A percentile compares a stretch with the other conserved stretches of the same genome.
These are phyloP conservation scores for Laterallus jamaicensis DNA, from an alignment of 2,113 vertebrate species.

Conservation along the genomic window DNA sequence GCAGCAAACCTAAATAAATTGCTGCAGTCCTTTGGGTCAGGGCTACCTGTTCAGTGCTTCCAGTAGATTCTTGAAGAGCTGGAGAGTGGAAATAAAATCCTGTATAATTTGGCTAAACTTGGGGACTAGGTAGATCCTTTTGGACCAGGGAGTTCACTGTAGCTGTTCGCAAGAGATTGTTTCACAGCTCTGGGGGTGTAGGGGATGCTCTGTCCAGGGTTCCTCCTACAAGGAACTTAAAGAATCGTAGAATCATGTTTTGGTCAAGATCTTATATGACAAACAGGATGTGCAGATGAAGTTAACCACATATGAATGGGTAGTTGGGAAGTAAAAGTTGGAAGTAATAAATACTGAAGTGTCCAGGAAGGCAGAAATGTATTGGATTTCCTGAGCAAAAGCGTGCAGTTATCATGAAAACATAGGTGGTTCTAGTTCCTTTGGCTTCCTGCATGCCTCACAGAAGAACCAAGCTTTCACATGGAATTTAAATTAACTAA, in stretches of 20 bases:
- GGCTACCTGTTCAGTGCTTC: background rate
- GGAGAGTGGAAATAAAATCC: background rate
- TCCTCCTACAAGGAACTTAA: background rate
- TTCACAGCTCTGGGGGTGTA: background rate
- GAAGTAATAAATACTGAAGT: background rate
- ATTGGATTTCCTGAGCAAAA: background rate
- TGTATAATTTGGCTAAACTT: background rate
- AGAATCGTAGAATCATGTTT: background rate
- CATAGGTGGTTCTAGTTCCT: background rate
- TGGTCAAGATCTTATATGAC: background rate
- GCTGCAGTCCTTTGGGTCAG: background rate
- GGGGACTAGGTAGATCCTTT: background rate
- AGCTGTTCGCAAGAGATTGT: background rate
- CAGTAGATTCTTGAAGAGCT: background rate
- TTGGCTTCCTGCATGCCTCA: background rate
- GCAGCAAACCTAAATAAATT: conserved; percentile 37
- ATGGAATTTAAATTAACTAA: background rate
- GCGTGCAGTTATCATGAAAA: background rate
- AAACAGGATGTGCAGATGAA: background rate
- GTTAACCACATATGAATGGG: fast-evolving
- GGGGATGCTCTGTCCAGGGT: background rate
- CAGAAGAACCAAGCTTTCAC: background rate
- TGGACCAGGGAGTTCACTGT: background rate
- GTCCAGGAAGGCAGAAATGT: background rate
- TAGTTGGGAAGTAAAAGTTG: background rate